Evolutionary conservation across 2,888 invertebrate genomes (phyloP).

Genomic region (Tachystola acroxantha): DNA sequence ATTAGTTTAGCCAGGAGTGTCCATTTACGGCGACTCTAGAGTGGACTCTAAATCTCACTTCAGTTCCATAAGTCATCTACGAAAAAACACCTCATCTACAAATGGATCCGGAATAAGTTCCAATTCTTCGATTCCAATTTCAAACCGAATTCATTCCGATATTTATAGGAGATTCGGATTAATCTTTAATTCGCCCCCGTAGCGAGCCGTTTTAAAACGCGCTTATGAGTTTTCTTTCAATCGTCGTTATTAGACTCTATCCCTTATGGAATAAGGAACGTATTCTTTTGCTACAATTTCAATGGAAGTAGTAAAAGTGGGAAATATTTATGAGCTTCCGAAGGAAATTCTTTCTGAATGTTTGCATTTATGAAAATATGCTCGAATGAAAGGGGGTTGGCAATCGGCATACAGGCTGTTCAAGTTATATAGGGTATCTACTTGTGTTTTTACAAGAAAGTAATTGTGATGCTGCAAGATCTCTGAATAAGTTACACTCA

Average conservation of each 20-base stretch:
- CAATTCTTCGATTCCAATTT: conserved; percentile 74
- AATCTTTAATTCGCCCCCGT: conserved; percentile 68
- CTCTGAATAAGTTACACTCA: too few species aligned
- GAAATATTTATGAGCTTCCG: conserved; percentile 76
- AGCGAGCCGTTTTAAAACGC: conserved; percentile 63
- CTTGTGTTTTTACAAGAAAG: too few species aligned
- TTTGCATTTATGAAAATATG: conserved; percentile 79
- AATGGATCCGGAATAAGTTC: conserved; percentile 70
- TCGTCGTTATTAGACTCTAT: conserved; percentile 29
- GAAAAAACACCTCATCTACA: conserved; percentile 71
- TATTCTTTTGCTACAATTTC: conserved; percentile 21
- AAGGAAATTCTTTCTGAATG: conserved; percentile 75
- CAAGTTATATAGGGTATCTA: too few species aligned
- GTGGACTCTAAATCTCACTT: conserved; percentile 29
- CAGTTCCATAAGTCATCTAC: conserved; percentile 40
- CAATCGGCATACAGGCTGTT: conserved; percentile 21
- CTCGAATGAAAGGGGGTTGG: conserved; percentile 57
- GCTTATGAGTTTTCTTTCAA: conserved; percentile 46
- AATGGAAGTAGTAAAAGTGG: conserved; percentile 66
- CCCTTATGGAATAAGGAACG: conserved; percentile 17
- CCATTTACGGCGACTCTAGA: conserved; percentile 12
- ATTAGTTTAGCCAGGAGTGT: conserved; percentile 13
- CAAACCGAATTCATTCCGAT: conserved; percentile 64
- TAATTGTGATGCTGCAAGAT: too few species aligned
- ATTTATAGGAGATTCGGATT: conserved; percentile 73